These are phyloP conservation scores for Tuberolachnus salignus DNA, from an alignment of 2,888 invertebrate species.

Conservation along the genomic window DNA sequence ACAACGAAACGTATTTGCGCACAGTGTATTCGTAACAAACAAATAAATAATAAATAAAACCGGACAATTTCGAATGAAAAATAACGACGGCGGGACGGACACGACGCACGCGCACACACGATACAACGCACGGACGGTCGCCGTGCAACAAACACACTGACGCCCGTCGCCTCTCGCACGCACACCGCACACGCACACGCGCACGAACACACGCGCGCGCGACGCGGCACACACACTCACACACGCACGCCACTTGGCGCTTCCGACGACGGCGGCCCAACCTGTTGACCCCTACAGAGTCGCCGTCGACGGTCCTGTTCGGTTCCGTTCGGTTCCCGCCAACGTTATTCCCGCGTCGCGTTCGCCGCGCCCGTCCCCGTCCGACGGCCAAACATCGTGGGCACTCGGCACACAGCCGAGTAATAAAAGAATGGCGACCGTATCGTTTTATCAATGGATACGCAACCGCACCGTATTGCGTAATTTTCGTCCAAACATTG, in stretches of 20 bases:
- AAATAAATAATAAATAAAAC: no score
- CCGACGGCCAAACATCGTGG: not conserved
- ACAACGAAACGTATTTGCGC: not conserved
- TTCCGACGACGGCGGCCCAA: constrained; percentile 45
- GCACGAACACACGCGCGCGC: constrained; percentile 9
- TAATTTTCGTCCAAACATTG: no score
- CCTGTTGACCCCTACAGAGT: constrained; percentile 39
- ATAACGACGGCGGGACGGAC: not conserved
- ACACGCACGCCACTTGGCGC: constrained; percentile 26
- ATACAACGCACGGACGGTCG: constrained; percentile 41
- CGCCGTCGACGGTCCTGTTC: not conserved
- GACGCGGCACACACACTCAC: not conserved
- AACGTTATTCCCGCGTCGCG: not conserved
- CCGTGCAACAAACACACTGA: constrained; percentile 28
- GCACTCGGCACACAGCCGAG: not conserved
- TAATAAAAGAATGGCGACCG: no score
- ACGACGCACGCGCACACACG: constrained; percentile 52
- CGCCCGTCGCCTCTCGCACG: not conserved
- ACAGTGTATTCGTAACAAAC: not conserved
- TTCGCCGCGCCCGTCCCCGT: not conserved
- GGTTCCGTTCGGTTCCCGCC: not conserved
- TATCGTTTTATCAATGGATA: no score
- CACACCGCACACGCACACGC: constrained; percentile 51
- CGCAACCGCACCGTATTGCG: no score
- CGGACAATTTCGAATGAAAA: constrained; percentile 2